Conservation (phyloP, 2,797 vertebrate species). For the Typhlichthys eigenmanni region DNA sequence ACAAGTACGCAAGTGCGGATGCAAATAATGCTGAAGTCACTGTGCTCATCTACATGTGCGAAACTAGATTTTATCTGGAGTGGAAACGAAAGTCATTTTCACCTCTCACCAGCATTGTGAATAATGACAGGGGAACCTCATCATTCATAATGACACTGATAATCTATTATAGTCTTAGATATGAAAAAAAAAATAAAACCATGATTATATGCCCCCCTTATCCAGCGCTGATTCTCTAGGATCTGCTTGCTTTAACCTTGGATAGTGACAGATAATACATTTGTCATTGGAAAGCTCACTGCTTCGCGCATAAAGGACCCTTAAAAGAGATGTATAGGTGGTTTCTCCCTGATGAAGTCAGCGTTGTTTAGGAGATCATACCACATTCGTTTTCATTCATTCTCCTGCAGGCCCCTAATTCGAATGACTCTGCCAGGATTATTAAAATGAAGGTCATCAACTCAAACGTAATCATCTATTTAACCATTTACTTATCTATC, state of each 20-base stretch:
- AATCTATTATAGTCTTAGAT: constrained; percentile 78
- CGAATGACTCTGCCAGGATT: constrained; percentile 73
- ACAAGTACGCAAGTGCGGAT: constrained; percentile 7
- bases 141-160: constrained; percentile 83
- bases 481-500: constrained; percentile 26
- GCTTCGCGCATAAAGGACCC: constrained; percentile 69
- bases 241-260: constrained; percentile 76
- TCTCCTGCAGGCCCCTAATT: constrained; percentile 66
- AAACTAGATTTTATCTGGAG: constrained; percentile 64
- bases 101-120: constrained; percentile 69
- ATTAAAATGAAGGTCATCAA: constrained; percentile 76
- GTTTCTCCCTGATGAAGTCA: constrained; percentile 68
- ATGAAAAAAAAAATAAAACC: constrained; percentile 66
- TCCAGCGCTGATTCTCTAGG: constrained; percentile 73
- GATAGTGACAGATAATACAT: constrained; percentile 76
- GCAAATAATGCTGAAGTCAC: constrained; percentile 38
- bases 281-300: constrained; percentile 73
- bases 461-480: constrained; percentile 38
- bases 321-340: constrained; percentile 77
- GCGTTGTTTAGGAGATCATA: constrained; percentile 70
- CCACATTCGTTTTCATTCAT: constrained; percentile 81
- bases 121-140: constrained; percentile 70
- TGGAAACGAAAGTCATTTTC: constrained; percentile 74
- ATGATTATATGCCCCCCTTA: constrained; percentile 66
- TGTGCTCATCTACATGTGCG: constrained; percentile 65